phyloP scores from a whole-genome alignment of 2,797 vertebrate genomes.

The Sardinella longiceps region DNA sequence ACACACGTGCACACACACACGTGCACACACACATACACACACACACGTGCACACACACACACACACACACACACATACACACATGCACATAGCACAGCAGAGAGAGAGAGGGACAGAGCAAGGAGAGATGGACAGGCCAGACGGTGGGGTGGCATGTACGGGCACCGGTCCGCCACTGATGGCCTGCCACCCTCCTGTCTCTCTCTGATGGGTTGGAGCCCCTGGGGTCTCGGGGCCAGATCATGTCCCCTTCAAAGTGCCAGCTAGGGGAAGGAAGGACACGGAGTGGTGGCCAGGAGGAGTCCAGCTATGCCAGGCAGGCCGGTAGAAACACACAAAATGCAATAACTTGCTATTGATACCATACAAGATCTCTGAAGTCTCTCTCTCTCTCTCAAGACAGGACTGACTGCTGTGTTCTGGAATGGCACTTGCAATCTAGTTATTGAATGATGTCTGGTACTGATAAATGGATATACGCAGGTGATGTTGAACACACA shows the following conservation, averaged over 20 bases:
- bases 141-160: slow-evolving; percentile 34
- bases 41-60: background rate
- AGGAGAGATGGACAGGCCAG: slow-evolving; percentile 33
- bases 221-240: slow-evolving; percentile 35
- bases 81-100: background rate
- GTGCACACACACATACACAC: background rate
- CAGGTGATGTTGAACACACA: background rate
- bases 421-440: background rate
- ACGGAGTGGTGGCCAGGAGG: background rate
- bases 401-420: background rate
- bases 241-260: slow-evolving; percentile 12
- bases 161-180: slow-evolving; percentile 36
- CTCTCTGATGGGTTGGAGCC: slow-evolving; percentile 32
- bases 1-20: background rate
- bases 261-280: slow-evolving; percentile 7
- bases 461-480: background rate
- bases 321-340: background rate
- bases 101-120: slow-evolving; percentile 1
- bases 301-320: background rate
- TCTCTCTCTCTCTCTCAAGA: background rate
- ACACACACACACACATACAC: background rate
- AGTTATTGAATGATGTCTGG: slow-evolving; percentile 19
- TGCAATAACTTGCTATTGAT: slow-evolving; percentile 15
- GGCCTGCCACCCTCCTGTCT: slow-evolving; percentile 23
- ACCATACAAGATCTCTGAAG: background rate